Conservation (phyloP, 64 coral and sea anemone genomes). For the Actinia tenebrosa region DNA sequence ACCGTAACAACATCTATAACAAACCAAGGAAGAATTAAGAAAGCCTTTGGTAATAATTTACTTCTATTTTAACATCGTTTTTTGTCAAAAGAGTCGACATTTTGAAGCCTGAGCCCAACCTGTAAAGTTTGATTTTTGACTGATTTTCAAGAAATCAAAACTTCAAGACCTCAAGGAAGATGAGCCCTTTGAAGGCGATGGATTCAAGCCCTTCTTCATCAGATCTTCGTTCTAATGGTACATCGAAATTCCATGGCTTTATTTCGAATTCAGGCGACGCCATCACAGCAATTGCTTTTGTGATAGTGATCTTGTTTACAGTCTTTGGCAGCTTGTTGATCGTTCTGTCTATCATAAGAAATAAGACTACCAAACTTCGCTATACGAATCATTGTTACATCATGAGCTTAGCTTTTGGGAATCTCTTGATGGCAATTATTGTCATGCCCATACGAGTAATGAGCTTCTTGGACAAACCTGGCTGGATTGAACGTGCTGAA, state of each 20-base stretch:
- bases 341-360: constrained; percentile 35
- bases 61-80: neutral
- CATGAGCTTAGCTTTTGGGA: constrained; percentile 45
- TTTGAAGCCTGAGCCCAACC: neutral
- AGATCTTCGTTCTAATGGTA: neutral
- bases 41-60: neutral
- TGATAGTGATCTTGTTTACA: constrained; percentile 71
- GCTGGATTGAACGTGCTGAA: constrained; percentile 46
- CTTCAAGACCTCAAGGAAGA: neutral
- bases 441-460: constrained; percentile 82
- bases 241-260: neutral
- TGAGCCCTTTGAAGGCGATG: neutral
- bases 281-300: constrained; percentile 59
- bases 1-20: neutral
- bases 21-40: neutral
- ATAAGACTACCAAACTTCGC: constrained; percentile 45
- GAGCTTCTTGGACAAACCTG: constrained; percentile 74
- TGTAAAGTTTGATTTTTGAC: neutral
- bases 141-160: neutral
- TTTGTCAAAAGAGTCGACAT: neutral
- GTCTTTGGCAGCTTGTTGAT: constrained; percentile 63
- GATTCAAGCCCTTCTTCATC: neutral
- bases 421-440: constrained; percentile 57
- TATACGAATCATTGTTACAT: constrained; percentile 58
- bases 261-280: constrained; percentile 14